Conservation (phyloP, 2,113 vertebrate species). For the Gasterosteus aculeatus region DNA sequence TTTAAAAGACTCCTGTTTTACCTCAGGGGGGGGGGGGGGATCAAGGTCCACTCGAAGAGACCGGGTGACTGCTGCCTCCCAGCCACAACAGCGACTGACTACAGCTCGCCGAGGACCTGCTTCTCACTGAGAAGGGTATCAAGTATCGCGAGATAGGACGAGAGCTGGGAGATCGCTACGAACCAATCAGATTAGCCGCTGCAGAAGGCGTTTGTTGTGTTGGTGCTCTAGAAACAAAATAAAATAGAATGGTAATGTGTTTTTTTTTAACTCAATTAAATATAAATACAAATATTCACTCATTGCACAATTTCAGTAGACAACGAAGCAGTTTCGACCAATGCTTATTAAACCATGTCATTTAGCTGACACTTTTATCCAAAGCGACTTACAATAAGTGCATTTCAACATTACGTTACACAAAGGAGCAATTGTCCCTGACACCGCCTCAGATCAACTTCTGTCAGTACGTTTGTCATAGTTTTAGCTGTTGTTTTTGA, state of each 20-base stretch:
- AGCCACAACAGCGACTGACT: conserved; percentile 69
- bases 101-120: conserved; percentile 18
- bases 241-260: background rate
- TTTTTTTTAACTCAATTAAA: background rate
- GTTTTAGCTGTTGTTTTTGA: background rate
- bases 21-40: conserved; percentile 9
- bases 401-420: background rate
- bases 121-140: conserved; percentile 42
- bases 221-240: background rate
- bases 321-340: background rate
- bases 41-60: background rate
- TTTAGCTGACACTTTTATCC: too few species aligned
- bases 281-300: background rate
- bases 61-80: background rate
- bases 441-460: background rate
- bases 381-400: too few species aligned
- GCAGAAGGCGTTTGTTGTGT: conserved; percentile 13
- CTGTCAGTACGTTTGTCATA: background rate
- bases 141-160: conserved; percentile 71
- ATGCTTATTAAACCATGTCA: background rate
- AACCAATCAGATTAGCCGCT: conserved; percentile 61
- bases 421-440: background rate
- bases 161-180: conserved; percentile 4
- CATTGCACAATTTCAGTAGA: background rate
- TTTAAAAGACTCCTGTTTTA: conserved; percentile 31